phyloP scores from a whole-genome alignment of 1,140 invertebrate species.

The Bombyx mori region ASM3026992v2 NC_085115.1:11011001-11011500 shows the following conservation, averaged over 20 bases:
- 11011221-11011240: slow-evolving; percentile 71
- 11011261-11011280: slow-evolving; percentile 82
- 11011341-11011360: slow-evolving; percentile 74
- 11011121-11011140: slow-evolving; percentile 83
- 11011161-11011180: slow-evolving; percentile 86
- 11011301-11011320: slow-evolving; percentile 76
- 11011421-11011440: slow-evolving; percentile 72
- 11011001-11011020: slow-evolving; percentile 86
- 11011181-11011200: slow-evolving; percentile 80
- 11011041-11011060: slow-evolving; percentile 83
- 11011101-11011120: slow-evolving; percentile 87
- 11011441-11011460: slow-evolving; percentile 59
- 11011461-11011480: slow-evolving; percentile 66
- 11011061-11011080: slow-evolving; percentile 84
- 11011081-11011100: slow-evolving; percentile 85
- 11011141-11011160: slow-evolving; percentile 83
- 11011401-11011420: slow-evolving; percentile 82
- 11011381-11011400: slow-evolving; percentile 78
- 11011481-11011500: slow-evolving; percentile 72
- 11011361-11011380: slow-evolving; percentile 76
- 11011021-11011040: slow-evolving; percentile 86
- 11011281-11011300: slow-evolving; percentile 73
- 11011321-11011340: slow-evolving; percentile 72
- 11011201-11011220: slow-evolving; percentile 75
- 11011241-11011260: slow-evolving; percentile 74